phyloP scores from a whole-genome alignment of 2,113 vertebrate genomes.

The Deroptyus accipitrinus region DNA sequence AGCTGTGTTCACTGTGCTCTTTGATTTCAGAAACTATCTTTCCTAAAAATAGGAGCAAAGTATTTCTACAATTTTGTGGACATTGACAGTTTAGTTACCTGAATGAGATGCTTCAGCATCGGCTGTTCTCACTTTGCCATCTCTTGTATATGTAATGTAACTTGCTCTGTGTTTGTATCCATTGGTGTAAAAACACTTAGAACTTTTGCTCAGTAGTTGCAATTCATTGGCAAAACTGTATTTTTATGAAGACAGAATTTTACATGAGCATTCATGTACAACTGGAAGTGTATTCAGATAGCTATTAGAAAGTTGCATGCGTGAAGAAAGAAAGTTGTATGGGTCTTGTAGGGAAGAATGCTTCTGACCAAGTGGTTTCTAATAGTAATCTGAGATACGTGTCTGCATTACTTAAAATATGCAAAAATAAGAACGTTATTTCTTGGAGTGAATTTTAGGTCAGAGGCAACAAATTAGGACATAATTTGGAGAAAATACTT shows the following conservation, averaged over 20 bases:
- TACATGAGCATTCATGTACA: background rate
- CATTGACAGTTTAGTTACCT: background rate
- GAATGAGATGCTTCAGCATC: background rate
- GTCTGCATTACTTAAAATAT: background rate
- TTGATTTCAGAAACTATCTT: background rate
- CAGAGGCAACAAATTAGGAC: background rate
- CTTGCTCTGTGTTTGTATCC: background rate
- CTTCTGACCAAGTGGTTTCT: background rate
- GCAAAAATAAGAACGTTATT: background rate
- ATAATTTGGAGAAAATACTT: background rate
- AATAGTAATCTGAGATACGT: background rate
- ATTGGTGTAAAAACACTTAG: background rate
- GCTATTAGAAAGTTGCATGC: background rate
- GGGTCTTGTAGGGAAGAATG: background rate
- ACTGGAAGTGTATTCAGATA: background rate
- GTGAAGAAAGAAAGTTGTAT: background rate
- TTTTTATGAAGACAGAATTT: background rate
- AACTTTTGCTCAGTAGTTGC: background rate
- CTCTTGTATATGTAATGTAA: background rate
- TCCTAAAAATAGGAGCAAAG: background rate
- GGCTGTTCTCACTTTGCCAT: background rate
- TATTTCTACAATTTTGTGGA: background rate
- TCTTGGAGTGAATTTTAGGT: background rate
- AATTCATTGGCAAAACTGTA: background rate
- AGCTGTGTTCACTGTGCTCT: background rate